A percentile compares a stretch with the other conserved stretches of the same genome.
Evolutionary conservation across 2,113 vertebrate genomes (phyloP).

Genomic region (Pygoscelis antarcticus): DNA sequence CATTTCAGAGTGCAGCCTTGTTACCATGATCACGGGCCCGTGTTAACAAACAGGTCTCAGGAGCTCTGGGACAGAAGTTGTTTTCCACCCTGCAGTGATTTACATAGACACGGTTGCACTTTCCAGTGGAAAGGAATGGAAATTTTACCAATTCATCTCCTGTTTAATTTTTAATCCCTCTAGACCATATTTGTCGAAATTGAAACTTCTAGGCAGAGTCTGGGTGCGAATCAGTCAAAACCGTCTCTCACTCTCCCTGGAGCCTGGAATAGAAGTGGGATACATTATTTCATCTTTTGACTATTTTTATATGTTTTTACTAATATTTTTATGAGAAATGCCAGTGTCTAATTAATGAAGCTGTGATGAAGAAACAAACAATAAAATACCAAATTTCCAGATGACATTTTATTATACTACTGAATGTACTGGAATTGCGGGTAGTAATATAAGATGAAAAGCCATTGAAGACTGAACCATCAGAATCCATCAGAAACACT

Average conservation of each 20-base stretch:
- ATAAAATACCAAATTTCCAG: background rate
- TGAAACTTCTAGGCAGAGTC: background rate
- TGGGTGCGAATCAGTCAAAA: background rate
- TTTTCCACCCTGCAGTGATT: background rate
- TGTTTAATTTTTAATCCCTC: background rate
- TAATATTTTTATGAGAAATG: background rate
- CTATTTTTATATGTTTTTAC: background rate
- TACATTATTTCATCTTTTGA: background rate
- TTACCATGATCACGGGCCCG: background rate
- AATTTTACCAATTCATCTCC: background rate
- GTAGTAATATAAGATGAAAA: background rate
- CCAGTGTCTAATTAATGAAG: background rate
- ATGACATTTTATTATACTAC: background rate
- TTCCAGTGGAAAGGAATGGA: background rate
- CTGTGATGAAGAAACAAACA: background rate
- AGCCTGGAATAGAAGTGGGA: background rate
- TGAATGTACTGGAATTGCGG: background rate
- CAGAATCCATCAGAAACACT: background rate
- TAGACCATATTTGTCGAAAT: background rate
- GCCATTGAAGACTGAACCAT: background rate
- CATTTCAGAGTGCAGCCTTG: background rate
- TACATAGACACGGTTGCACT: background rate
- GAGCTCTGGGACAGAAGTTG: background rate
- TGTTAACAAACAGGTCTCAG: background rate
- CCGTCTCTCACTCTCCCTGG: rapidly evolving